phyloP scores from a whole-genome alignment of 2,797 vertebrate species.

The Fundulus diaphanus region DNA sequence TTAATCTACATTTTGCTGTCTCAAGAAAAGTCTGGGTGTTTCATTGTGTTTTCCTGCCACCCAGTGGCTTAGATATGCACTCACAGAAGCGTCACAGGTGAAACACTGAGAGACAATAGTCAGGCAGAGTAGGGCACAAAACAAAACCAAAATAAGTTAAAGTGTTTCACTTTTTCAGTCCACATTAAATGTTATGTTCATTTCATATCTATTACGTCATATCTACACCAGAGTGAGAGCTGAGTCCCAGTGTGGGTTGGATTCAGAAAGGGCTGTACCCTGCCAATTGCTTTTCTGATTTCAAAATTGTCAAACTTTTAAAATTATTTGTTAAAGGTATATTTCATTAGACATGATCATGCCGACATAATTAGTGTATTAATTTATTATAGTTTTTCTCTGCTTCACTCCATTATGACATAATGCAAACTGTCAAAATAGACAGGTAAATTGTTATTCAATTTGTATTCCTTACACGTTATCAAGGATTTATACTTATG shows the following conservation, averaged over 20 bases:
- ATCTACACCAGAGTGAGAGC: not conserved
- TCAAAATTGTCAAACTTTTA: no score
- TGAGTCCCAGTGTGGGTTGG: not conserved
- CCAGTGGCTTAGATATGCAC: slow-evolving; percentile 60
- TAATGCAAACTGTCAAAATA: no score
- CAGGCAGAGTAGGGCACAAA: not conserved
- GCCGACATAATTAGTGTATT: no score
- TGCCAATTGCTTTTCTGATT: not conserved
- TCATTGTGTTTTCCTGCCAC: slow-evolving; percentile 63
- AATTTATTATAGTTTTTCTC: no score
- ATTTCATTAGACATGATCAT: no score
- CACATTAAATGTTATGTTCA: not conserved
- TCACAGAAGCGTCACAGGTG: slow-evolving; percentile 1
- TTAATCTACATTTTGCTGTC: not conserved
- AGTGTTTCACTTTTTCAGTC: not conserved
- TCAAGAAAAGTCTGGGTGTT: not conserved
- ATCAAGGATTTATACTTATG: no score
- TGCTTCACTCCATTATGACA: no score
- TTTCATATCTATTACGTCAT: no score
- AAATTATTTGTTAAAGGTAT: no score
- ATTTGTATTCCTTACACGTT: no score
- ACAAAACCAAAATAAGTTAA: not conserved
- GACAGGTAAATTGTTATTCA: no score
- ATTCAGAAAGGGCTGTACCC: no score
- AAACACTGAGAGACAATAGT: not conserved